phyloP scores from a whole-genome alignment of 2,888 invertebrate species.

The Nymphalis urticae region DNA sequence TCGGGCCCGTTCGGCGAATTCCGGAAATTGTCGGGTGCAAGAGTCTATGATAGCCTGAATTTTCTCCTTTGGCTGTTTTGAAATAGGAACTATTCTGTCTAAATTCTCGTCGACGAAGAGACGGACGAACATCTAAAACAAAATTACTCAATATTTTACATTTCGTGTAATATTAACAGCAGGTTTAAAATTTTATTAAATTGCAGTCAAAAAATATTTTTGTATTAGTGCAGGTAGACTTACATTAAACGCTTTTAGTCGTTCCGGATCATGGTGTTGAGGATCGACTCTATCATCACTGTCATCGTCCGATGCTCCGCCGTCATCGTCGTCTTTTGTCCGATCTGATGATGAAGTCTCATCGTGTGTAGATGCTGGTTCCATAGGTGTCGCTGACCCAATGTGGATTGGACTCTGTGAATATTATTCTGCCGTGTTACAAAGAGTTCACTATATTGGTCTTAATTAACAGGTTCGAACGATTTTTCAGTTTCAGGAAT shows the following conservation, averaged over 20 bases:
- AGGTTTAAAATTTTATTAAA: too few species aligned
- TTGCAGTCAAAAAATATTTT: not conserved
- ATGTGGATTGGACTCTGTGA: conserved; percentile 85
- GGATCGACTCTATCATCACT: conserved; percentile 95
- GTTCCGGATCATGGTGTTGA: conserved; percentile 93
- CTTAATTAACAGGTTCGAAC: too few species aligned
- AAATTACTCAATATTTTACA: not conserved
- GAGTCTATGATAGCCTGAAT: conserved; percentile 98
- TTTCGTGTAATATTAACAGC: not conserved
- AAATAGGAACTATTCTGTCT: conserved; percentile 97
- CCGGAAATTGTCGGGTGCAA: conserved; percentile 97
- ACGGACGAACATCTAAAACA: conserved; percentile 95
- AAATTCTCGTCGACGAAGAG: conserved; percentile 98
- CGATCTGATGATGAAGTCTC: conserved; percentile 94
- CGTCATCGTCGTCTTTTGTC: conserved; percentile 89
- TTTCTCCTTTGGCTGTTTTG: conserved; percentile 98
- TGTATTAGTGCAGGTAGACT: conserved; percentile 58
- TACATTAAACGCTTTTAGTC: conserved; percentile 97
- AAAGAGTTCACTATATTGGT: not conserved
- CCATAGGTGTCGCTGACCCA: conserved; percentile 73
- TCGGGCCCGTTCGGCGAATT: conserved; percentile 96
- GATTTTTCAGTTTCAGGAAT: too few species aligned
- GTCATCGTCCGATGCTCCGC: conserved; percentile 88
- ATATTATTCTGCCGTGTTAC: conserved; percentile 15
- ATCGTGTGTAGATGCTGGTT: conserved; percentile 87